phyloP scores from a whole-genome alignment of 1,140 invertebrate genomes.

The Lethocerus indicus region DNA sequence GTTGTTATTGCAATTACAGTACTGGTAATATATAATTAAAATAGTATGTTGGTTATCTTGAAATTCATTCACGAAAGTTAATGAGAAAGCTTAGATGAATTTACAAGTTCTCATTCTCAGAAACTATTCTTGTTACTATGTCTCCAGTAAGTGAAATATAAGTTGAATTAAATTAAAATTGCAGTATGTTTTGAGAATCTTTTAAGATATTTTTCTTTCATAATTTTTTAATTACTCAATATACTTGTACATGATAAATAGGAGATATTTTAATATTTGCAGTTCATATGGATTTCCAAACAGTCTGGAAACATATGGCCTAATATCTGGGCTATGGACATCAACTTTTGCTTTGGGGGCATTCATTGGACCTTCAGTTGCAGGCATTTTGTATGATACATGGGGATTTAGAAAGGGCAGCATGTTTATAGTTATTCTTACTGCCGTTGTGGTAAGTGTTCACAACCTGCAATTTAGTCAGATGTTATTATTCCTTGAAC shows the following conservation, averaged over 20 bases:
- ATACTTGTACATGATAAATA: neutral
- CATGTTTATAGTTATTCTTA: conserved; percentile 49
- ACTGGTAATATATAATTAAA: too few species aligned
- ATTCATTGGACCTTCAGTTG: conserved; percentile 62
- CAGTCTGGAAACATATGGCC: conserved; percentile 62
- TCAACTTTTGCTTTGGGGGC: conserved; percentile 72
- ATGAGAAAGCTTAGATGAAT: too few species aligned
- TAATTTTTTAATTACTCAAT: neutral
- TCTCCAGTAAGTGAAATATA: too few species aligned
- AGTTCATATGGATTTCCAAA: conserved; percentile 57
- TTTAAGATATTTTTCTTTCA: neutral
- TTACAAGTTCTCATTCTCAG: too few species aligned
- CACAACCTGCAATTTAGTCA: too few species aligned
- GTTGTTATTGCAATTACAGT: too few species aligned
- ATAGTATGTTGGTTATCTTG: too few species aligned
- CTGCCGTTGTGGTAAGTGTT: conserved; percentile 39
- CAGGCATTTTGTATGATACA: conserved; percentile 53
- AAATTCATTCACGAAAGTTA: too few species aligned
- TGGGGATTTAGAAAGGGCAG: conserved; percentile 52
- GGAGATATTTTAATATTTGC: conserved; percentile 19
- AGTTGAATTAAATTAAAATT: too few species aligned
- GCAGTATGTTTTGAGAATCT: too few species aligned
- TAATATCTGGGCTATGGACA: conserved; percentile 72
- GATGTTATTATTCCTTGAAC: too few species aligned
- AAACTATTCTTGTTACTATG: too few species aligned